Evolutionary conservation across 2,797 vertebrate species (phyloP).

Genomic region (Fistularia commersonii): DNA sequence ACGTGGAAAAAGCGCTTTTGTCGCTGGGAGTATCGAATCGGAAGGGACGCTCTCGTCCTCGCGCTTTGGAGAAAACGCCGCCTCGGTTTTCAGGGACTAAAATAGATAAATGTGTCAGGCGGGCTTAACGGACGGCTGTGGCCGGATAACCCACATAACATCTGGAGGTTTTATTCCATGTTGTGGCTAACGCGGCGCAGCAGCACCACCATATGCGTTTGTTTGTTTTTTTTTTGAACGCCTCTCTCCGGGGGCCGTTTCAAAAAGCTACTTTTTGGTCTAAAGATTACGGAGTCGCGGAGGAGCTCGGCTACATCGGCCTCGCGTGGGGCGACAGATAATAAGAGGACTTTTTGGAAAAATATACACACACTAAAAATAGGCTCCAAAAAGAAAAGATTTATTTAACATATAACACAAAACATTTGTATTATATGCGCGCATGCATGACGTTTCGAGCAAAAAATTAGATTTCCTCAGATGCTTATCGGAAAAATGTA

Average conservation of each 20-base stretch:
- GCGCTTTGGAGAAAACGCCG: not conserved
- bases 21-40: too few species aligned
- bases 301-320: constrained; percentile 37
- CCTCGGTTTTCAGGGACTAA: constrained; percentile 8
- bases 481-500: too few species aligned
- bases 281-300: constrained; percentile 18
- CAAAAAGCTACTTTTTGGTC: constrained; percentile 29
- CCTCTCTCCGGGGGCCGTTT: constrained; percentile 5
- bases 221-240: not conserved
- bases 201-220: not conserved
- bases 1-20: too few species aligned
- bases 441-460: too few species aligned
- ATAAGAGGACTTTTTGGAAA: constrained; percentile 14
- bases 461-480: too few species aligned
- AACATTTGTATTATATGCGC: too few species aligned
- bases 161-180: constrained; percentile 25
- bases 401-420: too few species aligned
- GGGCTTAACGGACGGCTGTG: constrained; percentile 8
- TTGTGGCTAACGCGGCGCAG: not conserved
- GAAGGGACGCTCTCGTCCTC: too few species aligned
- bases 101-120: constrained; percentile 14
- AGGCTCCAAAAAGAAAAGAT: too few species aligned
- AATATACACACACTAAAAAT: too few species aligned
- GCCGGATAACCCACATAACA: constrained; percentile 31
- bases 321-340: constrained; percentile 22